Evolutionary conservation across 2,888 invertebrate species (phyloP).

Genomic region (Cataglyphis altisquamis): DNA sequence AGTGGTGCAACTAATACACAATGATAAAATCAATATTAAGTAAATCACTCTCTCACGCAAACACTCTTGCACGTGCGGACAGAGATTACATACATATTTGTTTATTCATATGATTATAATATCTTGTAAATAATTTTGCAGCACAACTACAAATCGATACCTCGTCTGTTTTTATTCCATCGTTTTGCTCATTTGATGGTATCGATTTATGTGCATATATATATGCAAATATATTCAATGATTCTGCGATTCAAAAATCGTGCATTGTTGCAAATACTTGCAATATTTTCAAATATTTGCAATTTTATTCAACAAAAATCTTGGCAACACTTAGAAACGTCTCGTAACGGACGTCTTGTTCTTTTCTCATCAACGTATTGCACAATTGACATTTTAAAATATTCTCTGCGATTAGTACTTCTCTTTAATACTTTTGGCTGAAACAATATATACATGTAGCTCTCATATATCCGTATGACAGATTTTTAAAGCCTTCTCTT

Average conservation of each 20-base stretch:
- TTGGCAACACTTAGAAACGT: slow-evolving; percentile 11
- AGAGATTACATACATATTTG: slow-evolving; percentile 74
- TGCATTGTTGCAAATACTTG: neutral
- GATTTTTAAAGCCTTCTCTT: slow-evolving; percentile 29
- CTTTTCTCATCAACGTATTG: slow-evolving; percentile 32
- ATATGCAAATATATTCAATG: neutral
- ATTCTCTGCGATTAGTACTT: slow-evolving; percentile 25
- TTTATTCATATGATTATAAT: slow-evolving; percentile 73
- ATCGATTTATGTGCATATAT: neutral
- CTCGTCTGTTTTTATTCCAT: slow-evolving; percentile 25
- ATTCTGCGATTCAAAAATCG: slow-evolving; percentile 13
- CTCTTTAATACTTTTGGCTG: slow-evolving; percentile 48
- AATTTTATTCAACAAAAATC: slow-evolving; percentile 18
- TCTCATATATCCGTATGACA: slow-evolving; percentile 10
- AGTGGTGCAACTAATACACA: slow-evolving; percentile 61
- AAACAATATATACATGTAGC: slow-evolving; percentile 37
- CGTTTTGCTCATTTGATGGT: slow-evolving; percentile 19
- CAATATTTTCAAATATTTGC: slow-evolving; percentile 15
- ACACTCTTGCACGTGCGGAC: slow-evolving; percentile 77
- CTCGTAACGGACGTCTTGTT: neutral
- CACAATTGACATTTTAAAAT: slow-evolving; percentile 41
- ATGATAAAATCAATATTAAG: slow-evolving; percentile 79
- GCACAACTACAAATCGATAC: slow-evolving; percentile 69
- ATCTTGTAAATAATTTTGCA: slow-evolving; percentile 78
- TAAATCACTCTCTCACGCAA: slow-evolving; percentile 83